Conservation (phyloP, 1,140 invertebrate species). For the Lineus longissimus region DNA sequence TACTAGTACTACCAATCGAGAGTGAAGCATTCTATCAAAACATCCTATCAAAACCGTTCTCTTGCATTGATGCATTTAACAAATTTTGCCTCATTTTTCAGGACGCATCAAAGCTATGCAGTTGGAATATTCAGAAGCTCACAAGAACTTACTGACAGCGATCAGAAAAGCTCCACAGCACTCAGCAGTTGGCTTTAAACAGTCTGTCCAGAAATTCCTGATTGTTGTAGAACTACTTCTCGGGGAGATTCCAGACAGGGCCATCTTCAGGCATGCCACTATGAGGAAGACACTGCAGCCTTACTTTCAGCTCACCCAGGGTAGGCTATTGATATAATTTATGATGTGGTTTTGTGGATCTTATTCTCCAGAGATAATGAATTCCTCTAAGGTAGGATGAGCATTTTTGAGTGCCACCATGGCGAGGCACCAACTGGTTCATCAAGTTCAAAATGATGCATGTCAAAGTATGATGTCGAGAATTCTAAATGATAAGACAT, state of each 20-base stretch:
- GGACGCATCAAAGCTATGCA: conserved; percentile 96
- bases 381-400: no score
- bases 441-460: no score
- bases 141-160: conserved; percentile 88
- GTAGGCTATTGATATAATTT: conserved; percentile 32
- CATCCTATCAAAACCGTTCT: no score
- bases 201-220: conserved; percentile 93
- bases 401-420: conserved; percentile 13
- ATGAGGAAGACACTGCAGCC: conserved; percentile 83
- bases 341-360: conserved; percentile 1
- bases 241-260: conserved; percentile 91
- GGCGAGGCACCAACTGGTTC: background rate
- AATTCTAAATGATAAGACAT: no score
- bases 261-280: conserved; percentile 72
- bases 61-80: no score
- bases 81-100: conserved; percentile 29
- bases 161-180: conserved; percentile 95
- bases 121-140: conserved; percentile 93
- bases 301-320: conserved; percentile 95
- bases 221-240: conserved; percentile 93
- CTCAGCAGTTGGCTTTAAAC: conserved; percentile 96
- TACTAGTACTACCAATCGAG: no score
- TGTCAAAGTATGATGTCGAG: no score
- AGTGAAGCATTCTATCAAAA: no score
- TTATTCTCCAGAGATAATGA: no score